Base-by-base conservation (phyloP, 2,888 invertebrate species). In the Sipha maydis region DNA sequence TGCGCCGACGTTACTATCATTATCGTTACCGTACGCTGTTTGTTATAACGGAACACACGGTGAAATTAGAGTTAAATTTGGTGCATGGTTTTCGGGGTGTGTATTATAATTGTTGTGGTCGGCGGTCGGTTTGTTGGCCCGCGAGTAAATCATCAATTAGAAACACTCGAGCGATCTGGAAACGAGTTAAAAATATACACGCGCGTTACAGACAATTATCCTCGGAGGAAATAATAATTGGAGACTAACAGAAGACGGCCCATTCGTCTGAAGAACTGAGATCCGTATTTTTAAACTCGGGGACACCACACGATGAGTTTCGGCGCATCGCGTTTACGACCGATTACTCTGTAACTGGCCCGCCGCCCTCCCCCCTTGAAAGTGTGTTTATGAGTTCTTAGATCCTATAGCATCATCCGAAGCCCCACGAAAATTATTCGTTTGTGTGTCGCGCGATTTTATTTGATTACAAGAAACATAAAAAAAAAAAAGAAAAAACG, bases 101-200 rank as follows among this genome's bases (percentile, higher is more conserved):
- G 61, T 25, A 25, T 14, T 8, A 61, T 25, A 61, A 21, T 48
- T 21, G 61, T 25, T 61, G 61, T 9, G 61, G 61, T 61, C 61
- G 61, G 61, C 61, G 61, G 56, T 8, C 61, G 61, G 83, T 56
- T 38, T n/a, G 34, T 83, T 38, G 73, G 73, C 73, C 38, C 75
- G 28, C 75, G 28, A 61, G 75, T 83, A 75, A 83, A 83, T 83
- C 83, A 61, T 83, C 83, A 83, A 75, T 83, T 83, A 83, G 83
- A 83, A 56, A 83, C 83, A 83, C 83, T 83, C 38, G 83, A 84
- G 75, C 41, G 75, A 76, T 75, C 56, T n/a, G 56, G n/a, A 83
- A 83, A 75, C 48, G 73, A 84, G 84, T 76, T 84, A 84, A 84
- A 84, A 84, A 84, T 84, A 84, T 71, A 54, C 11, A 73, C 38